phyloP scores from a whole-genome alignment of 1,140 invertebrate genomes.

The Oscheius sp. region DNA sequence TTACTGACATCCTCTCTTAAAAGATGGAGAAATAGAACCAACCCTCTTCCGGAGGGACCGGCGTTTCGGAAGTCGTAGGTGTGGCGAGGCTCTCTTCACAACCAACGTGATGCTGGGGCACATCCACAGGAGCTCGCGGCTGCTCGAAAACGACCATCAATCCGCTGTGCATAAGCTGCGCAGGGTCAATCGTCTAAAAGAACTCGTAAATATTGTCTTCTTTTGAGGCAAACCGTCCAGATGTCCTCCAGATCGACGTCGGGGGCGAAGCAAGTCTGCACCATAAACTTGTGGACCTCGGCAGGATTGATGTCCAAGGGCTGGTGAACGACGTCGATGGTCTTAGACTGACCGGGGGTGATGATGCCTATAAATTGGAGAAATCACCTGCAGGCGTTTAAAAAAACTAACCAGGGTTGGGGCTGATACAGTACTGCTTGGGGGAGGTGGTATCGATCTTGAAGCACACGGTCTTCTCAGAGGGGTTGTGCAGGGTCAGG shows the following conservation, averaged over 20 bases:
- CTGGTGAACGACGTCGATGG: constrained; percentile 84
- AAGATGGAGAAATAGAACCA: too few species aligned
- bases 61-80: too few species aligned
- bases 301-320: constrained; percentile 76
- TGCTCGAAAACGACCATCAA: constrained; percentile 47
- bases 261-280: constrained; percentile 68
- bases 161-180: constrained; percentile 56
- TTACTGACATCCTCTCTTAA: too few species aligned
- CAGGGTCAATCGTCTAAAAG: constrained; percentile 29
- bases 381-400: not conserved
- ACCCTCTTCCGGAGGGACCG: too few species aligned
- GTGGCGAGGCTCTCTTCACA: too few species aligned
- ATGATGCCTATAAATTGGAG: constrained; percentile 64
- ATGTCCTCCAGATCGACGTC: constrained; percentile 47
- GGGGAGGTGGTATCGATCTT: constrained; percentile 99
- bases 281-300: constrained; percentile 92
- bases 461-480: constrained; percentile 82
- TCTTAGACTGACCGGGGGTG: constrained; percentile 71
- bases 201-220: not conserved
- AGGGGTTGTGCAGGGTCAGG: constrained; percentile 84
- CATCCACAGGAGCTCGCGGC: too few species aligned
- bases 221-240: constrained; percentile 27
- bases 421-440: constrained; percentile 96
- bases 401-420: constrained; percentile 77
- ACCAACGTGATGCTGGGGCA: too few species aligned